Conservation (phyloP, 2,113 vertebrate species). For the Chrysemys picta region DNA sequence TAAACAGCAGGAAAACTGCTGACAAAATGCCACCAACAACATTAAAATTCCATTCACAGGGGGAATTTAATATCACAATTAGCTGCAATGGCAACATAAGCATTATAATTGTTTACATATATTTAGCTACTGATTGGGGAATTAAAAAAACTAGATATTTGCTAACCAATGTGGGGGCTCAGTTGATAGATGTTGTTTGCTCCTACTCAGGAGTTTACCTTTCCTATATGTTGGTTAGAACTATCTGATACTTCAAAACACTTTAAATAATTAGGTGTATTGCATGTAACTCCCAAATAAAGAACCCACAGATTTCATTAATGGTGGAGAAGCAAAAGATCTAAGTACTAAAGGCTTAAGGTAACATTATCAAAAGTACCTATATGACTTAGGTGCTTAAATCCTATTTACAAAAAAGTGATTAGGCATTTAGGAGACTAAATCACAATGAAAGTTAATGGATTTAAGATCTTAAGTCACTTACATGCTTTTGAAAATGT, state of each 20-base stretch:
- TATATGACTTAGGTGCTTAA: background rate
- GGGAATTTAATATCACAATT: constrained; percentile 72
- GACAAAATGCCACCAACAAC: constrained; percentile 72
- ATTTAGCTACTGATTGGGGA: constrained; percentile 56
- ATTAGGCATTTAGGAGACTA: fast-evolving
- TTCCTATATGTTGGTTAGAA: background rate
- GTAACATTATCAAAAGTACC: background rate
- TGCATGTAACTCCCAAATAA: background rate
- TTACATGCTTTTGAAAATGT: background rate
- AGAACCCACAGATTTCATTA: background rate
- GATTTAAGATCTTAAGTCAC: background rate
- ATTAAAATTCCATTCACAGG: constrained; percentile 63
- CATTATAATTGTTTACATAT: constrained; percentile 65
- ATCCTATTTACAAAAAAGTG: fast-evolving
- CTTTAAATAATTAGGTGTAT: background rate
- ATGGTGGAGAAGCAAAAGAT: background rate
- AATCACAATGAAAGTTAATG: background rate
- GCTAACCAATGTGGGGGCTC: background rate
- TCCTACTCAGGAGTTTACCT: background rate
- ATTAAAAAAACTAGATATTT: constrained; percentile 26
- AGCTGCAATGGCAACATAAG: constrained; percentile 56
- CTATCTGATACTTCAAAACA: background rate
- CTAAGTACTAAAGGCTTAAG: background rate
- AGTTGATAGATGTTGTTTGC: background rate
- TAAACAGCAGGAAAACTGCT: constrained; percentile 79